phyloP scores from a whole-genome alignment of 2,113 vertebrate genomes.

The Takifugu flavidus region DNA sequence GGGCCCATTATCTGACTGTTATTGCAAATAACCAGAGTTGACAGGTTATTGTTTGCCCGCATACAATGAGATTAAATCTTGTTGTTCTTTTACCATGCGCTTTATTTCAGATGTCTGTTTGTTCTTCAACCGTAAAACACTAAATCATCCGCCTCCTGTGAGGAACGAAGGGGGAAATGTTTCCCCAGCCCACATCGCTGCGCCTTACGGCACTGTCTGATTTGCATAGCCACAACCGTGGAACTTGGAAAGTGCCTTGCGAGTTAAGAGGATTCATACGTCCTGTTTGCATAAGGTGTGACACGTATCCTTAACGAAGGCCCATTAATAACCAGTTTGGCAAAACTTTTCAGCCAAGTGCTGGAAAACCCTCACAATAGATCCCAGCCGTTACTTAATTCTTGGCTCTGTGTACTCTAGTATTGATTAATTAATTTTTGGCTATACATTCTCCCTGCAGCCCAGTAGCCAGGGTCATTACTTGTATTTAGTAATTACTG shows the following conservation, averaged over 20 bases:
- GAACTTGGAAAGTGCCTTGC: conserved; percentile 53
- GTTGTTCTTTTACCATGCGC: neutral
- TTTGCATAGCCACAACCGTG: conserved; percentile 56
- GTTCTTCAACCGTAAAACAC: conserved; percentile 10
- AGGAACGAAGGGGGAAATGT: conserved; percentile 42
- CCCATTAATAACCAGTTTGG: conserved; percentile 53
- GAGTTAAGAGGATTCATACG: conserved; percentile 63
- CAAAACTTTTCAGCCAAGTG: conserved; percentile 23
- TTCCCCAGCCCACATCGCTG: conserved; percentile 41
- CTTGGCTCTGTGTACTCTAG: conserved; percentile 18
- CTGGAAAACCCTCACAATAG: conserved; percentile 22
- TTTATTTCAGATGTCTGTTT: conserved; percentile 8
- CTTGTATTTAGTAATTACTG: conserved; percentile 50
- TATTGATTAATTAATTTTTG: conserved; percentile 46
- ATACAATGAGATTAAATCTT: neutral
- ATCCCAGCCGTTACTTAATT: conserved; percentile 15
- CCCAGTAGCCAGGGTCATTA: conserved; percentile 48
- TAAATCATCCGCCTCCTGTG: conserved; percentile 29
- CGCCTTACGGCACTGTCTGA: conserved; percentile 25
- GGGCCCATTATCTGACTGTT: neutral
- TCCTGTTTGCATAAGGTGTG: conserved; percentile 46
- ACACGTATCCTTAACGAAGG: conserved; percentile 49
- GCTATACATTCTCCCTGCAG: conserved; percentile 33
- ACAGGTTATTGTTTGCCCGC: neutral
- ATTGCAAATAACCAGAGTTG: neutral